phyloP scores from a whole-genome alignment of 2,888 invertebrate species.

The Salticus scenicus region DNA sequence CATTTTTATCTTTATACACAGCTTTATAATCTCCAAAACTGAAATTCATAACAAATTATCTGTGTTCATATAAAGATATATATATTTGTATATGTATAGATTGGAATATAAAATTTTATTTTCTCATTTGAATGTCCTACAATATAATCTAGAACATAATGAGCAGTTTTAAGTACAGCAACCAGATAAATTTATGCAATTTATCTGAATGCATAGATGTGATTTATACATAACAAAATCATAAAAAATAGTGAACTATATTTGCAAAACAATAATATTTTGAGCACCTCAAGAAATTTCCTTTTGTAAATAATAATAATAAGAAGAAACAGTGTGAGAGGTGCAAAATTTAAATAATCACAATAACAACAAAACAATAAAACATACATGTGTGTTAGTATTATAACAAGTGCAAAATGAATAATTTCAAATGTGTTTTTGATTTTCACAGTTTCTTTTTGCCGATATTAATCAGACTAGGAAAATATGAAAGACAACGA shows the following conservation, averaged over 20 bases:
- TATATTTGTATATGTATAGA: constrained; percentile 5
- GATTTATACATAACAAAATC: constrained; percentile 4
- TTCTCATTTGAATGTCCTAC: constrained; percentile 11
- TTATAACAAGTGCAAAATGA: constrained; percentile 66
- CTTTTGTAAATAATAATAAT: not conserved
- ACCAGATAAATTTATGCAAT: not conserved
- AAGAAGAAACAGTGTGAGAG: constrained; percentile 1
- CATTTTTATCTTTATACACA: constrained; percentile 9
- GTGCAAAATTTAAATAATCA: constrained; percentile 19
- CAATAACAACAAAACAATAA: constrained; percentile 40
- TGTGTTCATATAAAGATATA: constrained; percentile 17
- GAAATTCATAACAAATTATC: constrained; percentile 1
- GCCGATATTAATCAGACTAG: constrained; percentile 60
- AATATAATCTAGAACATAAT: constrained; percentile 8
- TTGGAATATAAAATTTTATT: constrained; percentile 13
- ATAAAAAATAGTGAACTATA: constrained; percentile 16
- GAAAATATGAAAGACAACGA: constrained; percentile 69
- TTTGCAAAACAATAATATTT: not conserved
- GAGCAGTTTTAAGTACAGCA: constrained; percentile 14
- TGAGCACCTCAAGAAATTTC: constrained; percentile 12
- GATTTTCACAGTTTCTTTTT: constrained; percentile 50
- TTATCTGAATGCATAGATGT: constrained; percentile 14
- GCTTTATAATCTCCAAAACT: not conserved
- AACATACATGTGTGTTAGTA: constrained; percentile 65
- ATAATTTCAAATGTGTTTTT: constrained; percentile 61